Conservation (phyloP, 2,888 invertebrate species). For the Argyra leucocephala region DNA sequence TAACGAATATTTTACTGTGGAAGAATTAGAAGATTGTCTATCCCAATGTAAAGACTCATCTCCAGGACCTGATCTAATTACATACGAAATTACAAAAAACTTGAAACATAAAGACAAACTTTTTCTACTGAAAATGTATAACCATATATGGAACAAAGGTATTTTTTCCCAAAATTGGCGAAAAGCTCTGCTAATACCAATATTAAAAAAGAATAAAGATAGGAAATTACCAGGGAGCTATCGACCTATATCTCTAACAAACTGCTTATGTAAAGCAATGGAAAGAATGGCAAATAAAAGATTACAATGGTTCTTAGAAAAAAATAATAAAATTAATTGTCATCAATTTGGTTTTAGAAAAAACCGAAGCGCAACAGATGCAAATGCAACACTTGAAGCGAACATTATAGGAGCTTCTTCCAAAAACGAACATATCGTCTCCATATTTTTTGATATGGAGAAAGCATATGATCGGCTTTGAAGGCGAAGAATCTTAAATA, state of each 20-base stretch:
- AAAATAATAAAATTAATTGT: not conserved
- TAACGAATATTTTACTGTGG: not conserved
- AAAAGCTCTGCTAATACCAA: not conserved
- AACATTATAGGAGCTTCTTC: not conserved
- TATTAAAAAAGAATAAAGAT: not conserved
- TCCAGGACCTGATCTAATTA: not conserved
- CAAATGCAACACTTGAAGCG: not conserved
- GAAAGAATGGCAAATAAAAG: slow-evolving; percentile 12
- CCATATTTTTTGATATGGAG: slow-evolving; percentile 10
- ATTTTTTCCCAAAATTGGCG: not conserved
- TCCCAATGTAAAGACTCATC: not conserved
- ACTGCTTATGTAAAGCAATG: slow-evolving; percentile 2
- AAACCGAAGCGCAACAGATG: not conserved
- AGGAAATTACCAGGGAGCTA: not conserved
- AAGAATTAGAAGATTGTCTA: not conserved
- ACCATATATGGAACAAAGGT: not conserved
- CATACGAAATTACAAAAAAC: not conserved
- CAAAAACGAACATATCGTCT: not conserved
- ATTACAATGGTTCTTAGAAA: not conserved
- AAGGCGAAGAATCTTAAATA: not conserved
- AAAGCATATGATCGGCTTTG: slow-evolving; percentile 9
- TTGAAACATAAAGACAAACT: not conserved
- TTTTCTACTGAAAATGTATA: not conserved
- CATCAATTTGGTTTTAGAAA: not conserved
- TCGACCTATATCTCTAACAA: slow-evolving; percentile 8